These are phyloP conservation scores for Myotis planiceps DNA, from an alignment of 2,797 vertebrate species.

Conservation along the genomic window DNA sequence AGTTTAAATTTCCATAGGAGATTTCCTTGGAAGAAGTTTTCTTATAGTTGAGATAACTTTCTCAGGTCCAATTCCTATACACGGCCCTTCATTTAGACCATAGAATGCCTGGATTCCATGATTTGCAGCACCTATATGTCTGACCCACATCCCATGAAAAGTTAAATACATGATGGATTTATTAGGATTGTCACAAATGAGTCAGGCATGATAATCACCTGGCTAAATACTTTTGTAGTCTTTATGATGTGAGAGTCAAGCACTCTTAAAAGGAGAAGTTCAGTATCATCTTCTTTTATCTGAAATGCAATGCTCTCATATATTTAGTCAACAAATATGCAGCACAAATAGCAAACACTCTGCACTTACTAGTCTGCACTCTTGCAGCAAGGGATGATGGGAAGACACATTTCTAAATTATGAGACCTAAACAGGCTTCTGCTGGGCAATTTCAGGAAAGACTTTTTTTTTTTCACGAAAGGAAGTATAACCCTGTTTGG, in stretches of 20 bases:
- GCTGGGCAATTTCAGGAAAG: not conserved
- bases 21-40: conserved; percentile 10
- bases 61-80: not conserved
- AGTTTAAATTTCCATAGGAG: not conserved
- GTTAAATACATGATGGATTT: not conserved
- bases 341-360: not conserved
- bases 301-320: not conserved
- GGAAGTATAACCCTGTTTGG: not conserved
- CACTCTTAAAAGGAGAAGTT: not conserved
- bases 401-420: not conserved
- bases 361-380: not conserved
- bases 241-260: not conserved
- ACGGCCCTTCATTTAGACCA: not conserved
- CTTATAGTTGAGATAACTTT: not conserved
- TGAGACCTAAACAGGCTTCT: not conserved
- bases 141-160: not conserved
- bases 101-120: not conserved
- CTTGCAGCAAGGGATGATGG: not conserved
- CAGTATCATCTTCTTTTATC: not conserved
- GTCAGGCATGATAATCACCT: not conserved
- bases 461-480: not conserved
- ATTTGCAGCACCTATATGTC: not conserved
- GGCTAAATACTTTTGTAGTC: not conserved
- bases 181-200: not conserved
- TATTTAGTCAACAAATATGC: not conserved